Evolutionary conservation across 37 sponge, comb jelly and placozoan species (phyloP).

Genomic region (Beroe ovata): DNA sequence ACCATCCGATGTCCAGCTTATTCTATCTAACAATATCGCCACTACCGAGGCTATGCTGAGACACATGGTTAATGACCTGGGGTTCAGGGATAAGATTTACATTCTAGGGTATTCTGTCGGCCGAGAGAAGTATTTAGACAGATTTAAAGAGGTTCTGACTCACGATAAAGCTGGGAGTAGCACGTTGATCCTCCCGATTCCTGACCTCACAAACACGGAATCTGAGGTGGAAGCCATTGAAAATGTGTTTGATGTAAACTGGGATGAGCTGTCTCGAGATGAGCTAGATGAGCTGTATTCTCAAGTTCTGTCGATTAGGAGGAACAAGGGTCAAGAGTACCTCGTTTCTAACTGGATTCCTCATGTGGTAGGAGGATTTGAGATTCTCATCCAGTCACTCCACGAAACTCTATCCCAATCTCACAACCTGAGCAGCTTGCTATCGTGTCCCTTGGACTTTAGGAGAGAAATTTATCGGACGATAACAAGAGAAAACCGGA

Average conservation of each 20-base stretch:
- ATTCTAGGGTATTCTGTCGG: conserved; percentile 2
- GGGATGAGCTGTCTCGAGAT: background rate
- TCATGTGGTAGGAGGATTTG: background rate
- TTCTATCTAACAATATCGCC: background rate
- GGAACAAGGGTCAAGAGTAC: background rate
- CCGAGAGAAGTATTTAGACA: background rate
- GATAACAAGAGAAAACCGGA: background rate
- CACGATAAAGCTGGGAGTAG: background rate
- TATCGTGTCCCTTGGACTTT: background rate
- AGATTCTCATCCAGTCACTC: background rate
- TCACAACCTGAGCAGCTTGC: background rate
- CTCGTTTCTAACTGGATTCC: background rate
- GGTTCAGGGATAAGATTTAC: conserved; percentile 44
- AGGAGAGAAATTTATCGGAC: background rate
- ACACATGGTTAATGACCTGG: conserved; percentile 5
- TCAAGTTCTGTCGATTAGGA: background rate
- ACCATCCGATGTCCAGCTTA: conserved; percentile 5
- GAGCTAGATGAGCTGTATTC: background rate
- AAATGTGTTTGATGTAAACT: background rate
- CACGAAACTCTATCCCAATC: background rate
- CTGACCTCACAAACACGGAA: background rate
- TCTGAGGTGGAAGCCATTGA: background rate
- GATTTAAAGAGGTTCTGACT: background rate
- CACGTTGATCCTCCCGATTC: background rate
- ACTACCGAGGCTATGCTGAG: background rate